Evolutionary conservation across 2,888 invertebrate genomes (phyloP).

Genomic region (Drosophila longiperda): DNA sequence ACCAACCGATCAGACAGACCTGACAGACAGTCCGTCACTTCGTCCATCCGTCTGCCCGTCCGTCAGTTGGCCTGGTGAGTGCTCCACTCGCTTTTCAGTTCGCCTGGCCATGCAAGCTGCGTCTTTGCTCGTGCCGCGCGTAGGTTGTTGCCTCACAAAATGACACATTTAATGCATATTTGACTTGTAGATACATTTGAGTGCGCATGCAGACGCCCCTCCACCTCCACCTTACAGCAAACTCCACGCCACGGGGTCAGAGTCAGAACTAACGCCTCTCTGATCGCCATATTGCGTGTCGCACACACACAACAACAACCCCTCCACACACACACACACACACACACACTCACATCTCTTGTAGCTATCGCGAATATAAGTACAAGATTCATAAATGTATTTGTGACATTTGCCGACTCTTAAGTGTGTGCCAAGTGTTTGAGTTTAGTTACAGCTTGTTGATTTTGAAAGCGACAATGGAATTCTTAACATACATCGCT

Average conservation of each 20-base stretch:
- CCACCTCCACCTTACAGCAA: neutral
- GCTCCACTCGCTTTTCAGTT: conserved; percentile 61
- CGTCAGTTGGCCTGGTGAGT: conserved; percentile 34
- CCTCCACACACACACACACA: neutral
- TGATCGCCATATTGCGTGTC: conserved; percentile 62
- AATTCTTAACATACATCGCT: conserved; percentile 44
- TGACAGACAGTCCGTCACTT: conserved; percentile 19
- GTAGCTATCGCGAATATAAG: conserved; percentile 38
- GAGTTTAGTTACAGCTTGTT: conserved; percentile 81
- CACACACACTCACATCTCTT: conserved; percentile 14
- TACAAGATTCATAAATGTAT: conserved; percentile 35
- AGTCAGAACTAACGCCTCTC: conserved; percentile 55
- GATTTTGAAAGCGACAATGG: conserved; percentile 82
- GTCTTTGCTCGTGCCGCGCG: conserved; percentile 52
- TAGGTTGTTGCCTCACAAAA: conserved; percentile 73
- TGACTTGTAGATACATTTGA: conserved; percentile 79
- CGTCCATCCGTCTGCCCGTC: conserved; percentile 18
- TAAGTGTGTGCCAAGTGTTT: conserved; percentile 62
- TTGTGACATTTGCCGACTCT: conserved; percentile 43
- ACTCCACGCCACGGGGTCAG: conserved; percentile 48
- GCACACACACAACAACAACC: conserved; percentile 25
- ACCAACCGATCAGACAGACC: conserved; percentile 75
- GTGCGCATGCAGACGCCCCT: conserved; percentile 53
- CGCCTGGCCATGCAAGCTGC: conserved; percentile 59
- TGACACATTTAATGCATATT: conserved; percentile 82